Conservation (phyloP, 2,797 vertebrate species). For the Notolepis coatsorum region DNA sequence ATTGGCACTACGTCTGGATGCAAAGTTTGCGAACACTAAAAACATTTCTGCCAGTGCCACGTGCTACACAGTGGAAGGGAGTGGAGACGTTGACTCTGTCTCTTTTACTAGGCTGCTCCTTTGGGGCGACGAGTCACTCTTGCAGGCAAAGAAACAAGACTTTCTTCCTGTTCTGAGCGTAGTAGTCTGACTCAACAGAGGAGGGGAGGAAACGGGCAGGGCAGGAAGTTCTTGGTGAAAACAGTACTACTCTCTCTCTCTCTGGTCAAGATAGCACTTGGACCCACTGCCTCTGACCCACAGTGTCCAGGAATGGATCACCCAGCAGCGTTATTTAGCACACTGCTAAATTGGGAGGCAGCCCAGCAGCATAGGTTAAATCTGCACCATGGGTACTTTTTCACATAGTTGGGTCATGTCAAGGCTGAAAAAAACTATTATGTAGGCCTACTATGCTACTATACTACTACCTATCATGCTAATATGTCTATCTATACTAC, state of each 20-base stretch:
- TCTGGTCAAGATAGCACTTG: constrained; percentile 46
- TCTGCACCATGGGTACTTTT: no score
- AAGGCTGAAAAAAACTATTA: no score
- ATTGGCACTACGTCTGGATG: no score
- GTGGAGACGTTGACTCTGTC: constrained; percentile 13
- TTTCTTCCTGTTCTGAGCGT: constrained; percentile 7
- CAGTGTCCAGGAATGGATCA: not conserved
- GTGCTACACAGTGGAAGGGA: not conserved
- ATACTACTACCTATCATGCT: no score
- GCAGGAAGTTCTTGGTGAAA: constrained; percentile 77
- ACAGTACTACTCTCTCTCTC: constrained; percentile 69
- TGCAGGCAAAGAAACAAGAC: constrained; percentile 24
- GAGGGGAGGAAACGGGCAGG: constrained; percentile 76
- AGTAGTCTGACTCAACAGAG: constrained; percentile 31
- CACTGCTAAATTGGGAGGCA: no score
- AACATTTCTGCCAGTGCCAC: not conserved
- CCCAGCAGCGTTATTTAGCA: not conserved
- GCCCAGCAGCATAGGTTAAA: no score
- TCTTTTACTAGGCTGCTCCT: constrained; percentile 36
- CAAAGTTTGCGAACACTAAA: not conserved
- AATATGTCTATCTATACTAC: no score
- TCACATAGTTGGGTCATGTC: no score
- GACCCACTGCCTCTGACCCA: constrained; percentile 19
- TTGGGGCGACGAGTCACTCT: constrained; percentile 25
- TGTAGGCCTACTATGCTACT: no score